Conservation (phyloP, 2,113 vertebrate genomes). For the Rattus rattus region DNA sequence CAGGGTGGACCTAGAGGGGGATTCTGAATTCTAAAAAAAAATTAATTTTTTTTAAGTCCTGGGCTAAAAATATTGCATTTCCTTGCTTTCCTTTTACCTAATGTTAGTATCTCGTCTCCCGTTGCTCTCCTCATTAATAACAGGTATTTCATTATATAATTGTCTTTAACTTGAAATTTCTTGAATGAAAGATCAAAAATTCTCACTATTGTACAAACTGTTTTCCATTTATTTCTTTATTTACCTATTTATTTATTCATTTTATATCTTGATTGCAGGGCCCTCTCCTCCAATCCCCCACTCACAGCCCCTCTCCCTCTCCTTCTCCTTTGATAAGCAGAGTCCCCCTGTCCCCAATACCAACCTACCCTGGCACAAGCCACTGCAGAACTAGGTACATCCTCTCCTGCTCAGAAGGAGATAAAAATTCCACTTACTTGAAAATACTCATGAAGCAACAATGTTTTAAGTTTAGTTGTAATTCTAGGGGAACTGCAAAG, state of each 20-base stretch:
- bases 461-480: not conserved
- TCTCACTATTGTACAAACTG: not conserved
- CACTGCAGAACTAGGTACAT: too few species aligned
- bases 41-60: not conserved
- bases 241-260: too few species aligned
- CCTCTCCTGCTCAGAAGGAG: not conserved
- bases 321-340: too few species aligned
- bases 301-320: too few species aligned
- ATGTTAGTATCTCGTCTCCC: not conserved
- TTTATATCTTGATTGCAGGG: too few species aligned
- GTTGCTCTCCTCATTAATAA: not conserved
- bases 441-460: not conserved
- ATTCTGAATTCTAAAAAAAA: too few species aligned
- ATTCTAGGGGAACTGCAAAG: not conserved
- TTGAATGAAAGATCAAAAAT: not conserved
- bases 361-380: too few species aligned
- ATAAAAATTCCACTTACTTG: not conserved
- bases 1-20: too few species aligned
- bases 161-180: not conserved
- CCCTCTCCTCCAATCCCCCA: too few species aligned
- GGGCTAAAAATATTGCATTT: not conserved
- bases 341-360: too few species aligned
- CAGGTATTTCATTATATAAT: not conserved
- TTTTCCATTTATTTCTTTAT: not conserved
- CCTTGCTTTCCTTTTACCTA: not conserved